Evolutionary conservation across 2,797 vertebrate species (phyloP), one percentile per base, ranked within the genome.

Genomic region (Cirrhinus molitorella): DNA sequence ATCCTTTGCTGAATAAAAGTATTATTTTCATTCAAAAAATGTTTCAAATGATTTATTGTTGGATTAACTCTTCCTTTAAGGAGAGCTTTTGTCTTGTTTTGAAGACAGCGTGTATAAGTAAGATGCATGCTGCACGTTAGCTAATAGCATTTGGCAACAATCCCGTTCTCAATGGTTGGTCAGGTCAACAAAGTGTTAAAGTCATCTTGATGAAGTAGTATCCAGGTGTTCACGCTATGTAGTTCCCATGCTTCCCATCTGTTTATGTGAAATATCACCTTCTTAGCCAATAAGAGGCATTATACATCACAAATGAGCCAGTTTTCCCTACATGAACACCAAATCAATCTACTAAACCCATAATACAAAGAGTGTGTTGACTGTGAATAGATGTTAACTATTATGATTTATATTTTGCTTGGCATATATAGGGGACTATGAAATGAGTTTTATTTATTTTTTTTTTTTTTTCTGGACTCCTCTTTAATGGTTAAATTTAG

Each of bases 151-250:
- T 53, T 65, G 57, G 70, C 28, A 66, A 37, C 14, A 11, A 53
- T 66, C 70, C 10, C 40, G 4, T 21, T 82, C 71, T 66, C 80
- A 75, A 12, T 43, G 80, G 71, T 43, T 40, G 71, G 45, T 53
- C 71, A 74, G 71, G 80, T 74, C 70, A 82, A 65, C 70, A 66
- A 74, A 66, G 47, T 43, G 80, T 66, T 82, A 53, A 73, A 66
- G 45, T 53, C 71, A 66, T 66, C 31, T 55, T 40, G 59, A 81
- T 63, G 55, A 81, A 63, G 31, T 25, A 65, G 47, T 73, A 55
- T 81, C 21, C 59, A 82, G 57, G 31, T 75, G 59, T 65, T 28
- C 49, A 63, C 13, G 49, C 23, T 34, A 47, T n/a, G 47, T 51
- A 63, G 68, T 73, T 73, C 45, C 21, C 28, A 61, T 45, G 28